Evolutionary conservation across 2,113 vertebrate species (phyloP).

Genomic region (Hemichromis elongatus): DNA sequence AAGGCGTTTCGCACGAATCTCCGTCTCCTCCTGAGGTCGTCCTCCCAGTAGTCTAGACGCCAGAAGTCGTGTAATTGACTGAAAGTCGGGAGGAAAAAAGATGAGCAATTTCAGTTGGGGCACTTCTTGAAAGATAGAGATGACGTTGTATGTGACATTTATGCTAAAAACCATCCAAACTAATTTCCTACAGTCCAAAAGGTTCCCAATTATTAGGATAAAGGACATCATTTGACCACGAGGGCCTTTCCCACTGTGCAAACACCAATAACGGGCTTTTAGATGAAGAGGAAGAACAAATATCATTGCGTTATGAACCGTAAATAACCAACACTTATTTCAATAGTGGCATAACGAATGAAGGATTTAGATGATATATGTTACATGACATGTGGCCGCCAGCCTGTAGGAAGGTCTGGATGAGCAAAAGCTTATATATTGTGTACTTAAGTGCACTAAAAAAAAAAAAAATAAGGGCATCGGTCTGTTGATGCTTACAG

Average conservation of each 20-base stretch:
- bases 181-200: background rate
- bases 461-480: background rate
- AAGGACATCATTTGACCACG: background rate
- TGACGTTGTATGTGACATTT: background rate
- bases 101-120: background rate
- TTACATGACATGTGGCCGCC: background rate
- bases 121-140: background rate
- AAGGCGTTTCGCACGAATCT: slow-evolving; percentile 98
- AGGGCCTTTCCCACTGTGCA: background rate
- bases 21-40: slow-evolving; percentile 90
- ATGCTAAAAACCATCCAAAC: background rate
- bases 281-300: background rate
- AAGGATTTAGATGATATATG: slow-evolving; percentile 18
- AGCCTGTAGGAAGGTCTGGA: slow-evolving; percentile 17
- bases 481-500: background rate
- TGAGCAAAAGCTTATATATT: slow-evolving; percentile 11
- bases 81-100: background rate
- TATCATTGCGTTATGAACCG: background rate
- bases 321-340: background rate
- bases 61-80: slow-evolving; percentile 97
- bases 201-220: background rate
- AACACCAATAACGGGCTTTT: background rate
- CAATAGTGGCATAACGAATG: slow-evolving; percentile 1
- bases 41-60: slow-evolving; percentile 99
- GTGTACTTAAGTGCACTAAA: background rate